phyloP scores from a whole-genome alignment of 2,113 vertebrate genomes.

The Elgaria multicarinata region DNA sequence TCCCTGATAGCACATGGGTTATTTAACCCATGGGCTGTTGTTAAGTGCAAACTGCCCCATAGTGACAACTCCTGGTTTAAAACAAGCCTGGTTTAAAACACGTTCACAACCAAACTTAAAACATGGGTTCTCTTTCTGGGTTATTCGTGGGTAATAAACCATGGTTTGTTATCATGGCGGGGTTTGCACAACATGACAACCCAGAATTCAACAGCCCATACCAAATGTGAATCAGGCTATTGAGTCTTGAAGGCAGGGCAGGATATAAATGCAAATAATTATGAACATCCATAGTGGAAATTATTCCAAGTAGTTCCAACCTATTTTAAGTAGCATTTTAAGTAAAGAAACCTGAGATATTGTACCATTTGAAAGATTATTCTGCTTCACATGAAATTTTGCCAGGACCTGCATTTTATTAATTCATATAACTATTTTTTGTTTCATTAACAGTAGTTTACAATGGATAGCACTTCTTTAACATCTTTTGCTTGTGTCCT shows the following conservation, averaged over 20 bases:
- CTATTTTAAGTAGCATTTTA: not conserved
- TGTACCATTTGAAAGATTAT: rapidly evolving
- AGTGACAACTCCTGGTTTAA: no score
- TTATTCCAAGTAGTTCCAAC: not conserved
- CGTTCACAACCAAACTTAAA: no score
- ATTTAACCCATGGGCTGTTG: no score
- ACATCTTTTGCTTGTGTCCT: not conserved
- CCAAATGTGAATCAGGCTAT: not conserved
- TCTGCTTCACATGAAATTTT: not conserved
- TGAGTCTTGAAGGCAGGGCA: not conserved
- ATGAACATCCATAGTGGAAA: not conserved
- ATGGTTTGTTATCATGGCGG: no score
- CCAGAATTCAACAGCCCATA: no score
- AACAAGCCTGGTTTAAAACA: no score
- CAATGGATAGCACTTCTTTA: not conserved
- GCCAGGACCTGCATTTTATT: not conserved
- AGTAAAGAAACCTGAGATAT: not conserved
- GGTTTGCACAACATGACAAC: no score
- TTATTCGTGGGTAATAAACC: no score
- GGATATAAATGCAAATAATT: not conserved
- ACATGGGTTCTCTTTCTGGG: no score
- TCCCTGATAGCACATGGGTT: no score
- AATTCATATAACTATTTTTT: not conserved
- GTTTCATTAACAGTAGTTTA: not conserved
- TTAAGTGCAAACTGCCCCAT: no score